Base-by-base conservation (phyloP, 2,888 invertebrate genomes). In the Abrostola tripartita region DNA sequence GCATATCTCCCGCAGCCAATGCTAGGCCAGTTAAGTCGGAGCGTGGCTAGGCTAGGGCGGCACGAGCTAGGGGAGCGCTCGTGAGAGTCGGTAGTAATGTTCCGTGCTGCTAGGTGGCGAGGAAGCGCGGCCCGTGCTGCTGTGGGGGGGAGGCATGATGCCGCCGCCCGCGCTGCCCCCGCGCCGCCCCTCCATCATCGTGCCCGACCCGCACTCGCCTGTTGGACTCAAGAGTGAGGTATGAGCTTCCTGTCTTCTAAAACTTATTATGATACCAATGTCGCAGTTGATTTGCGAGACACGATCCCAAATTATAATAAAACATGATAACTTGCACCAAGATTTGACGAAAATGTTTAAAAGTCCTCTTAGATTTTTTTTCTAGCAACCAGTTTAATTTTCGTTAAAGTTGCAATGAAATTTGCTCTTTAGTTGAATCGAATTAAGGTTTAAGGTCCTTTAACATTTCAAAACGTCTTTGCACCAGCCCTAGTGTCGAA, bases 161-260 rank as follows among this genome's bases (percentile, higher is more conserved):
- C 88, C 95, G 88, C 96, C 78, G 95, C 96, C 83, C 96, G 95
- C 97, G 65, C 92, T 96, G 79, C 95, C 96, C 40, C 95, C 95
- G 70, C 95, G 97, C 24, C 93, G 97, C 6, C 95, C 96, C 40
- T 96, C 97, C 37, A 81, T 95, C 78, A 95, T 96, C 52, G 86
- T 95, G 61, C 95, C 95, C 37, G 96, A 96, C 78, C 92, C 95
- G 57, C 93, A 94, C 79, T 92, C 95, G 49, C 95, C 95, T 5
- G 95, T 95, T 64, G 95, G 93, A 10, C 91, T 97, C 52, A 97
- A 97, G 88, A 96, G 90, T 76, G 93, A 92, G 88, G 92, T 92
- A 60, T 72, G 76, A 36, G 7, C 52, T 37, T 7, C 12, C 37
- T 6, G 7, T n/a, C 8, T 4, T 11, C 37, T 36, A 6, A 5